These are phyloP conservation scores for Sceloporus undulatus DNA, from an alignment of 2,113 vertebrate species.

Conservation along the genomic window DNA sequence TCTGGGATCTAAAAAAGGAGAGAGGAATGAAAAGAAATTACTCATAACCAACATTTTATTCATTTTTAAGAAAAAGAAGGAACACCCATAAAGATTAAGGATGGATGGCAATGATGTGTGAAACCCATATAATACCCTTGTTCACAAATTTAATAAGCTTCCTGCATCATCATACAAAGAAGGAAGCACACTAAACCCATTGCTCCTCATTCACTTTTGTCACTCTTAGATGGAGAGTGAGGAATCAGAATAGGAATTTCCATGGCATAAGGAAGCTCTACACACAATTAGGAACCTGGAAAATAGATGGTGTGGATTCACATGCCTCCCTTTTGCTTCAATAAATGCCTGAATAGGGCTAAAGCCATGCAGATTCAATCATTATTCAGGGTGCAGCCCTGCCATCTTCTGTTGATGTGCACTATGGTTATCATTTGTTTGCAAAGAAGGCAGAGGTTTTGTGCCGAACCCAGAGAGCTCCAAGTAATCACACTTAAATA, in stretches of 20 bases:
- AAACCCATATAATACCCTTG: background rate
- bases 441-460: background rate
- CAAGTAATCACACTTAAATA: background rate
- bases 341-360: background rate
- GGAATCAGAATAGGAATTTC: too few species aligned
- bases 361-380: background rate
- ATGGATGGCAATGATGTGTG: background rate
- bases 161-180: too few species aligned
- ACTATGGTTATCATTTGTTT: slow-evolving; percentile 20
- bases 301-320: too few species aligned
- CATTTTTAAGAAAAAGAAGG: background rate
- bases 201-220: too few species aligned
- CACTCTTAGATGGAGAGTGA: too few species aligned
- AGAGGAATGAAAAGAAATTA: background rate
- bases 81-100: background rate
- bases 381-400: background rate
- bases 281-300: too few species aligned
- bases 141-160: background rate
- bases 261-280: too few species aligned
- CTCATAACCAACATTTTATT: background rate
- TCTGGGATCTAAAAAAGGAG: background rate
- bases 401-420: background rate
- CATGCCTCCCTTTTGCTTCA: too few species aligned
- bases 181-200: too few species aligned
- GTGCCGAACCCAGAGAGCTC: background rate